Evolutionary conservation across 2,113 vertebrate genomes (phyloP).

Genomic region (Riparia riparia): DNA sequence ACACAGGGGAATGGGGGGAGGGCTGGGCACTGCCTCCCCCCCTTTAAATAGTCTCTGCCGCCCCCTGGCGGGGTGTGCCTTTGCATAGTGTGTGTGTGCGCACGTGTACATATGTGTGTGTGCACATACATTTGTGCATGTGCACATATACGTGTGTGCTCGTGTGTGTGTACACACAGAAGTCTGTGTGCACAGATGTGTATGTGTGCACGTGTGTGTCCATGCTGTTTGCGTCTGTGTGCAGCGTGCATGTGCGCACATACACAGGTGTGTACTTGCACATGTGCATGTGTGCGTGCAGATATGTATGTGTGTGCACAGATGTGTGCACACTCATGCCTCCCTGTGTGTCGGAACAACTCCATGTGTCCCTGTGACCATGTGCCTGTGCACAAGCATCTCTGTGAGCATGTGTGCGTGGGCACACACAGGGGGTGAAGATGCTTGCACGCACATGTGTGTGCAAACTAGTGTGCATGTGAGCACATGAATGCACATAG

Average conservation of each 20-base stretch:
- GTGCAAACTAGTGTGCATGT: accelerated
- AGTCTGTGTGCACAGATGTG: accelerated
- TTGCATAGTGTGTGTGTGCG: accelerated
- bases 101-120: accelerated
- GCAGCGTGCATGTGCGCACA: background rate
- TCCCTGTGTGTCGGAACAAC: accelerated
- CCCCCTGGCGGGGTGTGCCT: background rate
- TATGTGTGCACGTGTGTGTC: too few species aligned
- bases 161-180: too few species aligned
- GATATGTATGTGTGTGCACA: background rate
- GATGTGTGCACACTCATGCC: accelerated
- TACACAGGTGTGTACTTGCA: background rate
- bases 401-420: background rate
- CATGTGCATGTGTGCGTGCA: too few species aligned
- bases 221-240: accelerated
- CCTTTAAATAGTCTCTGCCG: constrained; percentile 22
- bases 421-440: accelerated
- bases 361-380: accelerated
- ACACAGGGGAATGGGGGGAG: too few species aligned
- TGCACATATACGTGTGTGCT: accelerated
- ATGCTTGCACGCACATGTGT: accelerated
- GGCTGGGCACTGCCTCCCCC: background rate
- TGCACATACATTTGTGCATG: background rate
- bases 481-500: accelerated
- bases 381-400: accelerated